phyloP scores from a whole-genome alignment of 1,140 invertebrate genomes.

The Bradynema listronoti region DNA sequence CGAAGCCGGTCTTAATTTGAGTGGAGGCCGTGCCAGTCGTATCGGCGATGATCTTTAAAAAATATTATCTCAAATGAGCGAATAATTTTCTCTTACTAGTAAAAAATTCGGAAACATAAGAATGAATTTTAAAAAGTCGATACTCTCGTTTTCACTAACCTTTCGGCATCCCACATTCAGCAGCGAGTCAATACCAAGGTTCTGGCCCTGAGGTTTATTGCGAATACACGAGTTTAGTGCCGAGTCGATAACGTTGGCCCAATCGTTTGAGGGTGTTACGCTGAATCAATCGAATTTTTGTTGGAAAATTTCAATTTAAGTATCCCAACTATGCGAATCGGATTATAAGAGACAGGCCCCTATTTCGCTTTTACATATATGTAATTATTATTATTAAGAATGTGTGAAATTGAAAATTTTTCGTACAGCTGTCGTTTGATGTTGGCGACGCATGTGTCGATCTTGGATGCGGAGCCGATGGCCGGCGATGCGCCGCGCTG shows the following conservation, averaged over 20 bases:
- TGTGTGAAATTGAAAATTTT: neutral
- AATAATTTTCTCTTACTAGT: no score
- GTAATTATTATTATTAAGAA: no score
- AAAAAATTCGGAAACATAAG: no score
- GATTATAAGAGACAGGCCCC: no score
- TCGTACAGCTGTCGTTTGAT: constrained; percentile 55
- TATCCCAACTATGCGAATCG: no score
- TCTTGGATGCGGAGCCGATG: constrained; percentile 33
- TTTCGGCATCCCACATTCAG: constrained; percentile 56
- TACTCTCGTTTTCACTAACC: constrained; percentile 16
- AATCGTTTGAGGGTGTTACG: constrained; percentile 55
- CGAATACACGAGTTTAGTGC: constrained; percentile 53
- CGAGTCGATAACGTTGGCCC: constrained; percentile 53
- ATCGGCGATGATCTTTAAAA: constrained; percentile 53
- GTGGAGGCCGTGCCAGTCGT: constrained; percentile 49
- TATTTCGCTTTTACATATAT: no score
- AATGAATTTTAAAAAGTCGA: neutral
- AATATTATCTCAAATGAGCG: constrained; percentile 1
- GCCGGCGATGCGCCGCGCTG: constrained; percentile 16
- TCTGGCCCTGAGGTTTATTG: constrained; percentile 54
- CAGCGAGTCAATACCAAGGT: constrained; percentile 55
- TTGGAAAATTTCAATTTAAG: no score
- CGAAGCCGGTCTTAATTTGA: constrained; percentile 56
- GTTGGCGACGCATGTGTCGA: constrained; percentile 53
- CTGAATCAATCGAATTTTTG: constrained; percentile 23